Evolutionary conservation across 2,113 vertebrate species (phyloP).

Genomic region (Struthidea cinerea): DNA sequence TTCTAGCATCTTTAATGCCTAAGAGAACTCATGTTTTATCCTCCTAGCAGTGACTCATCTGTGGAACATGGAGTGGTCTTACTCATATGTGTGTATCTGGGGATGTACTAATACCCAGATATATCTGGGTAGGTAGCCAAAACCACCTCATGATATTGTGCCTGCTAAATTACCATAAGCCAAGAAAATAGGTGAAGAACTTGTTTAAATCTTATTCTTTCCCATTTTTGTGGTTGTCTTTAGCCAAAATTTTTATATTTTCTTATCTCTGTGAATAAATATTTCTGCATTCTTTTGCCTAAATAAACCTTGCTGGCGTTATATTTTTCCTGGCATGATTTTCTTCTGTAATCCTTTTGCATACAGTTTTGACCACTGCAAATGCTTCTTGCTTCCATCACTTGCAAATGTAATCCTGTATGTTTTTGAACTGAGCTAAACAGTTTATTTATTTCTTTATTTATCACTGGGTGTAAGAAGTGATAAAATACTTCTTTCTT

Average conservation of each 20-base stretch:
- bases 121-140: background rate
- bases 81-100: accelerated
- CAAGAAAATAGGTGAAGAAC: background rate
- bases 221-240: background rate
- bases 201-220: background rate
- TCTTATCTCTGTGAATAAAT: background rate
- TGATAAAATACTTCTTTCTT: background rate
- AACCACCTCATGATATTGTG: background rate
- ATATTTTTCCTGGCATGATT: background rate
- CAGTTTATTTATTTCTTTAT: background rate
- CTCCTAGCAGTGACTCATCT: background rate
- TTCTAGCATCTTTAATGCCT: background rate
- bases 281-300: background rate
- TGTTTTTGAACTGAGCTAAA: background rate
- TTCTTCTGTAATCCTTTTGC: background rate
- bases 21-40: background rate
- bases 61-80: background rate
- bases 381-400: background rate
- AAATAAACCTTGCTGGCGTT: background rate
- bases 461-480: background rate
- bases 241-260: background rate
- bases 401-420: background rate
- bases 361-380: background rate
- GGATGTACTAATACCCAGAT: background rate
- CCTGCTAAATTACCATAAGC: background rate